Percentiles rank a stretch among this genome's conserved stretches.
Conservation (phyloP, 2,797 vertebrate species). For the Thalassophryne amazonica region DNA sequence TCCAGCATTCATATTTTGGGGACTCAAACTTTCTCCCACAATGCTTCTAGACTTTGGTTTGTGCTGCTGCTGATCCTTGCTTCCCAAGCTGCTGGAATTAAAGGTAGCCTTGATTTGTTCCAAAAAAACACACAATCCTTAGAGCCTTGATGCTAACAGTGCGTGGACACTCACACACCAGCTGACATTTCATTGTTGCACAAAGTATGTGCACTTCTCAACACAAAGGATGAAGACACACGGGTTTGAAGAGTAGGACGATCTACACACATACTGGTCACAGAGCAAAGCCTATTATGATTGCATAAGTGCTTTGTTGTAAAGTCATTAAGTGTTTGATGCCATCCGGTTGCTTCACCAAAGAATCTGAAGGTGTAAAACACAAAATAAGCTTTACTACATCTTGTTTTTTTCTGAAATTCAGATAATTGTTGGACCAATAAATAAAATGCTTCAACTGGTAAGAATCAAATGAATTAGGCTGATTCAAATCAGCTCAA, state of each 20-base stretch:
- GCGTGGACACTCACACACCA: too few relatives aligned
- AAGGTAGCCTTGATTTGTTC: constrained; percentile 75
- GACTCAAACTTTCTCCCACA: constrained; percentile 25
- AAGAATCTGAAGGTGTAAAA: too few relatives aligned
- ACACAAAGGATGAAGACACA: neutral
- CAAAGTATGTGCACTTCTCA: neutral
- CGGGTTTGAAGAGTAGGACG: constrained; percentile 15
- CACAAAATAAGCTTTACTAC: too few relatives aligned
- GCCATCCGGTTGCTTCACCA: too few relatives aligned
- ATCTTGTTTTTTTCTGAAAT: too few relatives aligned
- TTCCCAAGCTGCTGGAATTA: constrained; percentile 74
- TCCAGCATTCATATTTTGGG: constrained; percentile 3
- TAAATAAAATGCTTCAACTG: too few relatives aligned
- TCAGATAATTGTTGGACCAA: too few relatives aligned
- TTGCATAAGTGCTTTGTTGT: constrained; percentile 42
- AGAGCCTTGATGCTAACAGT: neutral
- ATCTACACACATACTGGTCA: constrained; percentile 6
- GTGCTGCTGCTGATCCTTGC: constrained; percentile 73
- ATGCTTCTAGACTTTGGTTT: constrained; percentile 80
- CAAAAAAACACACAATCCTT: neutral
- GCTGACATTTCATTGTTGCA: neutral
- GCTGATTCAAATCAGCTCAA: too few relatives aligned
- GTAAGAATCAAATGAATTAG: too few relatives aligned
- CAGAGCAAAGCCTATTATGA: constrained; percentile 45
- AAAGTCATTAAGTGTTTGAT: neutral